Base-by-base conservation (phyloP, 2,113 vertebrate genomes). In the Ia io region DNA sequence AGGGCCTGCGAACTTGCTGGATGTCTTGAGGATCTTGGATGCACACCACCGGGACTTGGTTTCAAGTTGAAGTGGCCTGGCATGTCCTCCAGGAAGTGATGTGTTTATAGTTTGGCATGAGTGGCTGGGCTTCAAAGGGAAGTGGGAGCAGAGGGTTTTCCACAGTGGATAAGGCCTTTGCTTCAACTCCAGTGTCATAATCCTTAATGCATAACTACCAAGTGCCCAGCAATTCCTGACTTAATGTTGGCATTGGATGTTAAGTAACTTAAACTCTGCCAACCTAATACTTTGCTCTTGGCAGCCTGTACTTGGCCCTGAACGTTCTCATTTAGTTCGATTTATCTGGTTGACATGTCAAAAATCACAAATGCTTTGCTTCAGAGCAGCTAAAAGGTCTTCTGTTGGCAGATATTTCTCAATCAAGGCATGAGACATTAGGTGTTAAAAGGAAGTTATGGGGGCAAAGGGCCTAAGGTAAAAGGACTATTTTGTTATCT, bases 181-280 rank as follows among this genome's bases (percentile, higher is more conserved):
- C 88, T 86, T 93, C 87, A 30, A 17, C 71, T 77, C 83, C 18
- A 3, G 35, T 6, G 91, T 84, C 91, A 47, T 89, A 95, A 95
- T 80, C 90, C 65, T 95, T 83, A 59, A 93, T 95, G 90, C 79
- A 69, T 90, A 90, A 91, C 83, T 95, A 79, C 89, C 76, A 30
- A 73, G 42, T 18, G 28, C 88, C 82, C 69, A 28, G 83, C 86
- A 6, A 37, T 76, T 90, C 84, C 93, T 78, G 83, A 37, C 84
- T 93, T 71, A 0, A 22, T 28, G 86, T 35, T 96, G 95, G 94
- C 96, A 53, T 35, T 47, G 77, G 94, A 59, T 61, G 95, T 56
- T 69, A 88, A 96, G 96, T 97, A 78, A 93, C 91, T 95, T 97
- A 94, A 95, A 88, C 90, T 84, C 91, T 97, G 96, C 93, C 96